phyloP scores from a whole-genome alignment of 2,888 invertebrate genomes.

The Eilema sororculum region DNA sequence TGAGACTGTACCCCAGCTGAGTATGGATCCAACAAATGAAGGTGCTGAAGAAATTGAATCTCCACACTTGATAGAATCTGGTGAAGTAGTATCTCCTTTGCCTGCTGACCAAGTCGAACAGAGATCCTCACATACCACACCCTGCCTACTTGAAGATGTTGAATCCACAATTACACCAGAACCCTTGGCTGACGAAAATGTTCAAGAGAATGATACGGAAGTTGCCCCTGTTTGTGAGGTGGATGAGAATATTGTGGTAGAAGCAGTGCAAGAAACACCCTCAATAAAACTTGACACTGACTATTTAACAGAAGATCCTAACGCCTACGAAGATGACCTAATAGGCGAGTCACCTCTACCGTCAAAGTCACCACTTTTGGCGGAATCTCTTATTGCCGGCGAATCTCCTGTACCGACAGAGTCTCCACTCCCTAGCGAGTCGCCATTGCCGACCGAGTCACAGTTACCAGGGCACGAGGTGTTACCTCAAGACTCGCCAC shows the following conservation, averaged over 20 bases:
- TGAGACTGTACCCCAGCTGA: constrained; percentile 49
- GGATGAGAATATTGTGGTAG: constrained; percentile 35
- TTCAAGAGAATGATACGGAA: constrained; percentile 5
- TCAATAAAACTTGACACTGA: constrained; percentile 48
- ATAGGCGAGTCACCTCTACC: constrained; percentile 38
- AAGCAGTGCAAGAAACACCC: constrained; percentile 34
- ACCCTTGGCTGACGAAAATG: constrained; percentile 22
- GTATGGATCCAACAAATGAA: constrained; percentile 36
- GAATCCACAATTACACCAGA: constrained; percentile 53
- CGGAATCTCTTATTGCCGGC: constrained; percentile 33
- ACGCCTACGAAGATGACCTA: constrained; percentile 28
- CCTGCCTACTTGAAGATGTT: constrained; percentile 34
- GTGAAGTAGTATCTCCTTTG: constrained; percentile 44
- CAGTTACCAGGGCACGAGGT: constrained; percentile 47
- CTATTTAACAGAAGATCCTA: constrained; percentile 31
- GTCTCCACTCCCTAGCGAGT: constrained; percentile 48
- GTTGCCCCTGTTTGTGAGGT: constrained; percentile 28
- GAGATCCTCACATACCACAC: constrained; percentile 38
- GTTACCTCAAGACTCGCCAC: constrained; percentile 46
- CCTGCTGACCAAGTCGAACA: constrained; percentile 46
- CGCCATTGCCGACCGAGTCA: constrained; percentile 52
- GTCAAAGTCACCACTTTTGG: constrained; percentile 43
- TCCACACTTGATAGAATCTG: constrained; percentile 35
- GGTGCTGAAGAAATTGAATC: constrained; percentile 36
- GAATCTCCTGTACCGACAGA: constrained; percentile 51